Evolutionary conservation across 2,888 invertebrate species (phyloP).

Genomic region (Patella depressa): DNA sequence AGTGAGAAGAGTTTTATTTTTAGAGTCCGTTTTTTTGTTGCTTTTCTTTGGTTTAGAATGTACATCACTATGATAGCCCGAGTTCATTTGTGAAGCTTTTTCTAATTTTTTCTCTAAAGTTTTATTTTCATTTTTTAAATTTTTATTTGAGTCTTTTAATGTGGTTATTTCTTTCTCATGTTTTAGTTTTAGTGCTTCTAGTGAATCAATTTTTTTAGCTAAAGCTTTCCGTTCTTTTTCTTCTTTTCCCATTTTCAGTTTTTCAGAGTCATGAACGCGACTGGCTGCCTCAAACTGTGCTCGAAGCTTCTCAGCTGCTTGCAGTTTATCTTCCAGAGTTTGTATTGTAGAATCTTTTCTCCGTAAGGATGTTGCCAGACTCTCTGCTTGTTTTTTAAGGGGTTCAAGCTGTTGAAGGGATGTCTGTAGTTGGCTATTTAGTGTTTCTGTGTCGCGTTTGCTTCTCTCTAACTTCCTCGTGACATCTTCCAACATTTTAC

Average conservation of each 20-base stretch:
- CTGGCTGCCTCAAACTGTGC: neutral
- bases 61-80: too few species aligned
- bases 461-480: neutral
- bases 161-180: neutral
- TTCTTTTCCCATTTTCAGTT: neutral
- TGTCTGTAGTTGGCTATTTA: neutral
- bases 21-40: too few species aligned
- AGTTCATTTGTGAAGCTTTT: neutral
- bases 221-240: neutral
- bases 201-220: neutral
- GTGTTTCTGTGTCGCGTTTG: neutral
- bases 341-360: neutral
- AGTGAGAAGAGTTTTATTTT: too few species aligned
- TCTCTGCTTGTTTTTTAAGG: neutral
- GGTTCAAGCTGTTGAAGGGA: neutral
- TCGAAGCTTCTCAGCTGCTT: neutral
- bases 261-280: neutral
- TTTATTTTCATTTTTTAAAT: neutral
- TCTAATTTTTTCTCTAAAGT: neutral
- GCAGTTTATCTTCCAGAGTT: neutral
- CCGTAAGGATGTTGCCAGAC: neutral
- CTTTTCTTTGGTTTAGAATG: too few species aligned
- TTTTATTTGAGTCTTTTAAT: neutral
- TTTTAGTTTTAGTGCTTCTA: neutral
- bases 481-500: slow-evolving; percentile 6